A percentile compares a stretch with the other conserved stretches of the same genome.
Evolutionary conservation across 2,888 invertebrate genomes (phyloP).

Genomic region (Drosophila kuntzei): DNA sequence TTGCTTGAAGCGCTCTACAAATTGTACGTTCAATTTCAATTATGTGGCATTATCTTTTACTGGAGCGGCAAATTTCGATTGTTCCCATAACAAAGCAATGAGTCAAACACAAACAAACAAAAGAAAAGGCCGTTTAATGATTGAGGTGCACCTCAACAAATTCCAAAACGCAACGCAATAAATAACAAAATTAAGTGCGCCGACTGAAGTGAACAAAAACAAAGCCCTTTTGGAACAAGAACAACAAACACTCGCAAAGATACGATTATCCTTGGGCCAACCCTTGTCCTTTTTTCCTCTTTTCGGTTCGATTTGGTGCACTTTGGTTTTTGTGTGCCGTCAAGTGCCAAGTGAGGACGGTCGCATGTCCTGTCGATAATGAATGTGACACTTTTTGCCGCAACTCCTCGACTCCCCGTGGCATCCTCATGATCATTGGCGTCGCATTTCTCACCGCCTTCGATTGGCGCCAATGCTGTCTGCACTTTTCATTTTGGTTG

Average conservation of each 20-base stretch:
- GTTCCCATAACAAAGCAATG: slow-evolving; percentile 47
- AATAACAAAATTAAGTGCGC: slow-evolving; percentile 70
- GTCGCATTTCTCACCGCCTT: slow-evolving; percentile 51
- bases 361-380: slow-evolving; percentile 64
- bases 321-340: slow-evolving; percentile 16
- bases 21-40: slow-evolving; percentile 41
- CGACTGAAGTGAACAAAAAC: slow-evolving; percentile 64
- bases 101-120: slow-evolving; percentile 59
- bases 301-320: slow-evolving; percentile 14
- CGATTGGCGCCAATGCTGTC: slow-evolving; percentile 59
- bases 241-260: slow-evolving; percentile 33
- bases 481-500: slow-evolving; percentile 28
- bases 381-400: slow-evolving; percentile 66
- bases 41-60: slow-evolving; percentile 45
- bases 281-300: slow-evolving; percentile 50
- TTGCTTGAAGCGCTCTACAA: slow-evolving; percentile 12
- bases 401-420: slow-evolving; percentile 32
- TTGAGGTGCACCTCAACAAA: slow-evolving; percentile 55
- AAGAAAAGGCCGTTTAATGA: slow-evolving; percentile 60
- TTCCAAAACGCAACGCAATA: slow-evolving; percentile 51
- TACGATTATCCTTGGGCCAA: slow-evolving; percentile 35
- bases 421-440: slow-evolving; percentile 40
- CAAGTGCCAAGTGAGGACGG: slow-evolving; percentile 72
- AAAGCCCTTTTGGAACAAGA: slow-evolving; percentile 36
- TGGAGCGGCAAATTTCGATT: slow-evolving; percentile 59